These are phyloP conservation scores for Larimichthys polyactis DNA, from an alignment of 2,113 vertebrate species.

Conservation along the genomic window DNA sequence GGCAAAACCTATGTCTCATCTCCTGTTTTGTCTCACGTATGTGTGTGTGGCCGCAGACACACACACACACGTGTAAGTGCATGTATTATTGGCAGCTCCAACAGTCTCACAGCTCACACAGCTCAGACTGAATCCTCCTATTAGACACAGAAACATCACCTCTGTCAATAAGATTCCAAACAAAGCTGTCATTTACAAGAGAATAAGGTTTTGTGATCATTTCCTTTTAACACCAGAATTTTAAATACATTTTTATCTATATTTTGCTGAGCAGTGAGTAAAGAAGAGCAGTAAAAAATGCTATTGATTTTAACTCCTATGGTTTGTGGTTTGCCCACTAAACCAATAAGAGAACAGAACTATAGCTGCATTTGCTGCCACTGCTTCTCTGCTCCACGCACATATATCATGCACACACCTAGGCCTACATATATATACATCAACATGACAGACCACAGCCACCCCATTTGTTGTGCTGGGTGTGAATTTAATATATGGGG, in stretches of 20 bases:
- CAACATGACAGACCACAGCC: slow-evolving; percentile 81
- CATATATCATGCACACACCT: slow-evolving; percentile 59
- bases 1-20: slow-evolving; percentile 75
- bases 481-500: slow-evolving; percentile 79
- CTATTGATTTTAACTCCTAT: slow-evolving; percentile 18
- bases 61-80: slow-evolving; percentile 40
- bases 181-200: not conserved
- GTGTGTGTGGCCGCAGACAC: slow-evolving; percentile 53
- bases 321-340: slow-evolving; percentile 5
- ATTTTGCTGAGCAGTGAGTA: not conserved
- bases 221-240: not conserved
- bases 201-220: not conserved
- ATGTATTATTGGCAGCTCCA: slow-evolving; percentile 64
- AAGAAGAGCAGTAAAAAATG: not conserved
- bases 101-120: slow-evolving; percentile 35
- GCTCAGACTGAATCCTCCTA: slow-evolving; percentile 36
- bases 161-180: not conserved
- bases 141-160: slow-evolving; percentile 27
- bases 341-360: slow-evolving; percentile 8
- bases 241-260: not conserved
- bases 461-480: slow-evolving; percentile 82
- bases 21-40: slow-evolving; percentile 57
- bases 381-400: slow-evolving; percentile 72
- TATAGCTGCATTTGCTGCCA: slow-evolving; percentile 83
- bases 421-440: slow-evolving; percentile 77